These are phyloP conservation scores for Sarcophaga subvicina DNA, from an alignment of 2,888 invertebrate species.

Conservation along the genomic window DNA sequence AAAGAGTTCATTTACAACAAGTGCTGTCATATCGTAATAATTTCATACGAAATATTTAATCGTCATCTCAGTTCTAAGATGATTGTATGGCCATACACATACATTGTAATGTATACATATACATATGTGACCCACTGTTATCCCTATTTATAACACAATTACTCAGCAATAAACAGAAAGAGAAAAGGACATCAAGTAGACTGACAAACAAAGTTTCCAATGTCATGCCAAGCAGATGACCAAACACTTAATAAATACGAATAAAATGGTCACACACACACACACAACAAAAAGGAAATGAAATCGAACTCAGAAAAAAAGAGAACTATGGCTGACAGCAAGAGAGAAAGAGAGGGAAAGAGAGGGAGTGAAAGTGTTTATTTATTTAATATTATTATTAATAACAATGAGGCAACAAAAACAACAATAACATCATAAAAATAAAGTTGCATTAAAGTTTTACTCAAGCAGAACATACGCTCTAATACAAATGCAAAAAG, in stretches of 20 bases:
- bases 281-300: constrained; percentile 19
- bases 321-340: background rate
- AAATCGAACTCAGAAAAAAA: background rate
- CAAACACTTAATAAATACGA: constrained; percentile 60
- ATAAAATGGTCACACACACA: constrained; percentile 60
- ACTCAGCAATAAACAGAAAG: background rate
- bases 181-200: constrained; percentile 2
- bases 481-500: constrained; percentile 36
- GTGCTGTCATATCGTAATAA: background rate
- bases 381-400: no score
- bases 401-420: constrained; percentile 34
- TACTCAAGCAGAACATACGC: background rate
- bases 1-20: constrained; percentile 14
- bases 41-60: constrained; percentile 19
- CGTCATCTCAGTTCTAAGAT: background rate
- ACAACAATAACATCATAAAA: constrained; percentile 30
- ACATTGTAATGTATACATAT: background rate
- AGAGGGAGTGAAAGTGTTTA: no score
- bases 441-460: constrained; percentile 65
- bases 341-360: background rate
- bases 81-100: background rate
- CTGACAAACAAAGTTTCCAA: constrained; percentile 1
- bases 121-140: constrained; percentile 7
- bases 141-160: constrained; percentile 18
- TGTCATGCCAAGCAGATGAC: constrained; percentile 11